Percentiles rank a stretch among this genome's conserved stretches.
Evolutionary conservation across 2,797 vertebrate species (phyloP).

Genomic region (Semaprochilodus insignis): DNA sequence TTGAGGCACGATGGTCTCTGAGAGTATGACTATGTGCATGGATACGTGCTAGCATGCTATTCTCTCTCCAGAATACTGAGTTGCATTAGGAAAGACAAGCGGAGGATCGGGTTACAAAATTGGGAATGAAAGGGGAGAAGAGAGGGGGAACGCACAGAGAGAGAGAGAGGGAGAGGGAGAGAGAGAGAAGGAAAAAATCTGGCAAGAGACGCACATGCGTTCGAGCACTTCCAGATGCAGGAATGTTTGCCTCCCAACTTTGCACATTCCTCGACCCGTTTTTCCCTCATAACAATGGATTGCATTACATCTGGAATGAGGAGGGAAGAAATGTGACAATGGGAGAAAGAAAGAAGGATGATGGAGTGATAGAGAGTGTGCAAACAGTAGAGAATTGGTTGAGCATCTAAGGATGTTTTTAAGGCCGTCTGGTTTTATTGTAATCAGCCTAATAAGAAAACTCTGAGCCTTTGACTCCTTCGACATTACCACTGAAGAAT

Average conservation of each 20-base stretch:
- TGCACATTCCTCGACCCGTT: constrained; percentile 54
- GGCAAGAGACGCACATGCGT: constrained; percentile 62
- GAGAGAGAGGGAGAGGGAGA: constrained; percentile 46
- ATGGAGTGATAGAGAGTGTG: not conserved
- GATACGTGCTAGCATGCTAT: not conserved
- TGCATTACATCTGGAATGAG: constrained; percentile 64
- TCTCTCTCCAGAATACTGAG: constrained; percentile 8
- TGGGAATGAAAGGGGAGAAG: constrained; percentile 46
- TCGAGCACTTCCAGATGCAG: constrained; percentile 79
- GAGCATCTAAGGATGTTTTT: not conserved
- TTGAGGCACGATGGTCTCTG: not conserved
- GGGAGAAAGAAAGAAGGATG: not conserved
- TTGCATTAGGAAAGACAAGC: constrained; percentile 59
- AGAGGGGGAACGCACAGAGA: constrained; percentile 42
- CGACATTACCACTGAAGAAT: not conserved
- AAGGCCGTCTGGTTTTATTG: not conserved
- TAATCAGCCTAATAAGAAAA: not conserved
- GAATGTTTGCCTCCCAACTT: constrained; percentile 62
- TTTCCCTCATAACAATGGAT: constrained; percentile 66
- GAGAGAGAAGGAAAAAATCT: constrained; percentile 53
- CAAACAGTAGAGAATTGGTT: not conserved
- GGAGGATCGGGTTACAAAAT: constrained; percentile 67
- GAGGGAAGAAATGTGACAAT: constrained; percentile 34
- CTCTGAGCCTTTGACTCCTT: not conserved
- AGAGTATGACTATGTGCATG: not conserved